Evolutionary conservation across 1,140 invertebrate genomes (phyloP).

Genomic region (Habropoda laboriosa): DNA sequence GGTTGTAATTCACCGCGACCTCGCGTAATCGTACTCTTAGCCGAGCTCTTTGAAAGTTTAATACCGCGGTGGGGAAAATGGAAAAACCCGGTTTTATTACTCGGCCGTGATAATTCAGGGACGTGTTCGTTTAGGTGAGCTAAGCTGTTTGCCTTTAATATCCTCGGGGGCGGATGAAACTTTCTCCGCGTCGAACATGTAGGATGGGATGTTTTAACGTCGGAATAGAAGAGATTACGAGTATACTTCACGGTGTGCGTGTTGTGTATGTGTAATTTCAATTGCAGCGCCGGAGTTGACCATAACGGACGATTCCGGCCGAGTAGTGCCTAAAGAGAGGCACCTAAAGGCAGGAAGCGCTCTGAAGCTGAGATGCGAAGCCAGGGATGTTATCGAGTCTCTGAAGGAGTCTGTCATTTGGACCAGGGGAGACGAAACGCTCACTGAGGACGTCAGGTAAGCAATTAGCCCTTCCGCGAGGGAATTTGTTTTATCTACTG

Average conservation of each 20-base stretch:
- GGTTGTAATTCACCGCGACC: constrained; percentile 16
- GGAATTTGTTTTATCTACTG: no score
- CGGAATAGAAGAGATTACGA: neutral
- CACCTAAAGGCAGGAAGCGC: constrained; percentile 82
- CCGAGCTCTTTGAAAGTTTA: constrained; percentile 13
- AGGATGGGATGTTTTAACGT: neutral
- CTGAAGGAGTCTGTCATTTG: constrained; percentile 81
- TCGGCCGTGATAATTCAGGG: neutral
- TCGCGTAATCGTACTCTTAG: constrained; percentile 14
- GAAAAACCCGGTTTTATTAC: constrained; percentile 5
- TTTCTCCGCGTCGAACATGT: neutral
- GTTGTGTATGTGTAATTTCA: constrained; percentile 32
- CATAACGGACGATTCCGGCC: constrained; percentile 83
- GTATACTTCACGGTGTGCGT: neutral
- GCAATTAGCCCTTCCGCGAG: no score
- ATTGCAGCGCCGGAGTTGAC: constrained; percentile 82
- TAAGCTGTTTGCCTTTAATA: constrained; percentile 9
- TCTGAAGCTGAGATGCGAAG: constrained; percentile 82
- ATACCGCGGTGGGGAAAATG: neutral
- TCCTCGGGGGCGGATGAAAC: neutral
- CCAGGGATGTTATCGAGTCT: constrained; percentile 75
- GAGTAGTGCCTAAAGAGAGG: constrained; percentile 80
- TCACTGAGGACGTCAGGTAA: constrained; percentile 80
- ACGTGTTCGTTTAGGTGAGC: neutral
- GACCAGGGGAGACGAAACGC: constrained; percentile 79